phyloP scores from a whole-genome alignment of 2,797 vertebrate genomes.

The Crocidura indochinensis region DNA sequence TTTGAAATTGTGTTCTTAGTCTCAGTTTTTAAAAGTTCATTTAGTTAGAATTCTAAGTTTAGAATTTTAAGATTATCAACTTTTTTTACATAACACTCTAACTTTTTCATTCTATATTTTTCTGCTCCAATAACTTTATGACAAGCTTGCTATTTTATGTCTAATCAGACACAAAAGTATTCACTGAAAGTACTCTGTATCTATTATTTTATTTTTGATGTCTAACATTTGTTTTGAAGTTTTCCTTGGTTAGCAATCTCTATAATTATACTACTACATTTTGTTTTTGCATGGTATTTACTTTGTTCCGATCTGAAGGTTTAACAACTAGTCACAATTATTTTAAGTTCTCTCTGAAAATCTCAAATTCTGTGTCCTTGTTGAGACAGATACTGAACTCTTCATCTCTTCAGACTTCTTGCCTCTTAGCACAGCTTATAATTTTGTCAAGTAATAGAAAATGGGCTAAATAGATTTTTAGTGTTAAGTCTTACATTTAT shows the following conservation, averaged over 20 bases:
- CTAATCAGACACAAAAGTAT: neutral
- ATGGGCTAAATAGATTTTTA: neutral
- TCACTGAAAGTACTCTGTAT: neutral
- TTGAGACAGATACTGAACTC: neutral
- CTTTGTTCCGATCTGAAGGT: neutral
- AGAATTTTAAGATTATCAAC: neutral
- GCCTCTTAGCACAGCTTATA: neutral
- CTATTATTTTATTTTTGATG: neutral
- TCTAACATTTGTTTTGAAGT: conserved; percentile 33
- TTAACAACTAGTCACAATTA: neutral
- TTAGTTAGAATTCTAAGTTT: neutral
- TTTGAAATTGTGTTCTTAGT: neutral
- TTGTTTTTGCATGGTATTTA: neutral
- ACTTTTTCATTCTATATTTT: too few relatives aligned
- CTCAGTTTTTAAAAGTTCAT: neutral
- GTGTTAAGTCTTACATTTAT: neutral
- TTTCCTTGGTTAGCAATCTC: neutral
- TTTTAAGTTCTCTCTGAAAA: conserved; percentile 7
- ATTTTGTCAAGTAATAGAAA: neutral
- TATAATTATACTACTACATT: neutral
- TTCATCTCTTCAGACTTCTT: conserved; percentile 32
- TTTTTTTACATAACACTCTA: neutral
- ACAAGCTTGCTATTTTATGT: neutral
- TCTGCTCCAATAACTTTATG: too few relatives aligned
- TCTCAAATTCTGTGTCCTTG: neutral